Evolutionary conservation across 2,113 vertebrate species (phyloP), one percentile per base, ranked within the genome.

Genomic region (Leucosticte australis): DNA sequence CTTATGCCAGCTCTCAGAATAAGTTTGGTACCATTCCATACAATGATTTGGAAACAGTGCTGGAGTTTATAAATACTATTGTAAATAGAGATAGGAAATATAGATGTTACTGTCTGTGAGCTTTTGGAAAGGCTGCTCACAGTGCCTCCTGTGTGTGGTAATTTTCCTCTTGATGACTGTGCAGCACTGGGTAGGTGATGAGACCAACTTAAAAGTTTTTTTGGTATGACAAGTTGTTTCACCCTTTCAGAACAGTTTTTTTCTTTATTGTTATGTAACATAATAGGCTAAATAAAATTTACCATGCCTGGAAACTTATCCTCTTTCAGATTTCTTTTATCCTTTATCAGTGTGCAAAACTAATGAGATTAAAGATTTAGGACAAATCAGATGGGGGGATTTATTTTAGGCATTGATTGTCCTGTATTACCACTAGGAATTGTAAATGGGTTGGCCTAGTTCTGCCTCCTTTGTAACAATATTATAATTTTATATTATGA

Each of bases 291-390:
- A 77, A 55, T 67, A 39, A 93, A 82, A 83, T 59, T 52, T 67
- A 28, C 71, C 46, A 47, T 68, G 85, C 59, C 33, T 90, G 42
- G 44, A 47, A 91, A 42, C 52, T 59, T 74, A 52, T 8, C n/a
- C 28, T 44, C 62, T 81, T 78, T 47, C 55, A 71, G 47, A 70
- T 90, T 78, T 85, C 37, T 91, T 87, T 91, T 52, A 87, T 95
- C 80, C 70, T 86, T 79, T 93, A 79, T 92, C 62, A 69, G 57
- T 78, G 37, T 92, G 62, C 50, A 91, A 41, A 95, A 76, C 73
- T 96, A 95, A 95, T 87, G 69, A 90, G 94, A 96, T 96, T 95
- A 97, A 94, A 80, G 88, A 88, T 94, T 87, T 92, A 96, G 95
- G 92, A 49, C 79, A 77, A 93, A 95, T 92, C 79, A 90, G 84